Evolutionary conservation across 2,113 vertebrate species (phyloP).

Genomic region (Ameiurus melas): DNA sequence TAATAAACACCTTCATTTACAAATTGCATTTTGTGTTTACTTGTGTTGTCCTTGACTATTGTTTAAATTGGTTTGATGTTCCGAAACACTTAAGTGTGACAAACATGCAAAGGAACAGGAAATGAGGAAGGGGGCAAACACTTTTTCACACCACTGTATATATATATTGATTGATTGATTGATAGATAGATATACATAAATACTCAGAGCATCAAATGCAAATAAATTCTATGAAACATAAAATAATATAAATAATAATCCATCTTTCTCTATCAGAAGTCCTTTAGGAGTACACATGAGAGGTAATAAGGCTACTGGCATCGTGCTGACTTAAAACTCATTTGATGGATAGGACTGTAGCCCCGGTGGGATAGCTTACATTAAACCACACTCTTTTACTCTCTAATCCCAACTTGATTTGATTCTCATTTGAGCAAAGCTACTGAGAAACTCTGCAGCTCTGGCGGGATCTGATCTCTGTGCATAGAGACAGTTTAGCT

Average conservation of each 20-base stretch:
- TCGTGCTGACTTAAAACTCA: slow-evolving; percentile 82
- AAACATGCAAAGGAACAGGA: too few relatives aligned
- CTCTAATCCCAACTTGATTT: slow-evolving; percentile 90
- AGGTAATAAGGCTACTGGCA: slow-evolving; percentile 16
- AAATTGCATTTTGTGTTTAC: too few relatives aligned
- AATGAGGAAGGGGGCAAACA: too few relatives aligned
- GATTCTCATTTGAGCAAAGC: slow-evolving; percentile 87
- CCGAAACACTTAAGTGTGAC: too few relatives aligned
- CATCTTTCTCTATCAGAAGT: neutral
- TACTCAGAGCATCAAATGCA: neutral
- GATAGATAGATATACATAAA: too few relatives aligned
- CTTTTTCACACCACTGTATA: too few relatives aligned
- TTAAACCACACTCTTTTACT: slow-evolving; percentile 90
- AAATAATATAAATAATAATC: neutral
- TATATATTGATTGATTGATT: too few relatives aligned
- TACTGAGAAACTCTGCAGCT: slow-evolving; percentile 83
- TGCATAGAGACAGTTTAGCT: slow-evolving; percentile 17
- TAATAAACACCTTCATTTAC: too few relatives aligned
- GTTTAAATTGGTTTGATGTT: too few relatives aligned
- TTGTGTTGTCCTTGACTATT: too few relatives aligned
- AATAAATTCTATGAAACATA: neutral
- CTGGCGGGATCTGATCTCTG: slow-evolving; percentile 66
- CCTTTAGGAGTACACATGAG: neutral
- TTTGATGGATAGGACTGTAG: slow-evolving; percentile 89
- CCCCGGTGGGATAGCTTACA: slow-evolving; percentile 88